phyloP scores from a whole-genome alignment of 1,140 invertebrate species.

The Anastatus disparis region DNA sequence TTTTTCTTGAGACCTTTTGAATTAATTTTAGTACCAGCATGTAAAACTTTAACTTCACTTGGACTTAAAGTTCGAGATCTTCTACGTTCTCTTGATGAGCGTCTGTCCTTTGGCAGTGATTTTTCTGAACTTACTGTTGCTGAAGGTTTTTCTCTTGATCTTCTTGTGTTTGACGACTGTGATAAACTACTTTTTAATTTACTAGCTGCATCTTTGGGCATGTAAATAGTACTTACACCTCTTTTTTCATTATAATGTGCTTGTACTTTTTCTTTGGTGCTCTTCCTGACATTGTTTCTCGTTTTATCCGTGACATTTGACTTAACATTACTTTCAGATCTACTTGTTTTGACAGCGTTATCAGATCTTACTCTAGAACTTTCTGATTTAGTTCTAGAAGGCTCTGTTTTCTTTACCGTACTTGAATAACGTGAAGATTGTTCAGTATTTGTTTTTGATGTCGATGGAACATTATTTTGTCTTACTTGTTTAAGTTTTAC shows the following conservation, averaged over 20 bases:
- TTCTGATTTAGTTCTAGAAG: conserved; percentile 30
- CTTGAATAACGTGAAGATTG: not conserved
- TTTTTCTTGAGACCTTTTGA: not conserved
- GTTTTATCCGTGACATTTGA: not conserved
- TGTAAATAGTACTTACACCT: conserved; percentile 50
- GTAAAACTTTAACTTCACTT: conserved; percentile 56
- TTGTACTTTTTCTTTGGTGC: conserved; percentile 30
- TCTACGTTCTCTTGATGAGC: conserved; percentile 48
- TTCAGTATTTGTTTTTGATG: conserved; percentile 11
- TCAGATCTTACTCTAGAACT: too few relatives aligned
- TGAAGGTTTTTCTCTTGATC: not conserved
- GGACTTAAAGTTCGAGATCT: conserved; percentile 57
- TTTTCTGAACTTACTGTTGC: not conserved
- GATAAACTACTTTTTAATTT: conserved; percentile 31
- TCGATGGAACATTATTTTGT: not conserved
- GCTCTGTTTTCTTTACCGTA: conserved; percentile 10
- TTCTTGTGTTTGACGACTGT: not conserved
- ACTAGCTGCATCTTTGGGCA: conserved; percentile 46
- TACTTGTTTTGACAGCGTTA: too few relatives aligned
- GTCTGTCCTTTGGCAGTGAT: conserved; percentile 25
- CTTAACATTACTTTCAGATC: conserved; percentile 33
- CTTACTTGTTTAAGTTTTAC: conserved; percentile 12
- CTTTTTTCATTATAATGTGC: conserved; percentile 49
- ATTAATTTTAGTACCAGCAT: conserved; percentile 23
- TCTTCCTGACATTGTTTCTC: conserved; percentile 11